Conservation (phyloP, 2,888 invertebrate genomes). For the Spodoptera littoralis region DNA sequence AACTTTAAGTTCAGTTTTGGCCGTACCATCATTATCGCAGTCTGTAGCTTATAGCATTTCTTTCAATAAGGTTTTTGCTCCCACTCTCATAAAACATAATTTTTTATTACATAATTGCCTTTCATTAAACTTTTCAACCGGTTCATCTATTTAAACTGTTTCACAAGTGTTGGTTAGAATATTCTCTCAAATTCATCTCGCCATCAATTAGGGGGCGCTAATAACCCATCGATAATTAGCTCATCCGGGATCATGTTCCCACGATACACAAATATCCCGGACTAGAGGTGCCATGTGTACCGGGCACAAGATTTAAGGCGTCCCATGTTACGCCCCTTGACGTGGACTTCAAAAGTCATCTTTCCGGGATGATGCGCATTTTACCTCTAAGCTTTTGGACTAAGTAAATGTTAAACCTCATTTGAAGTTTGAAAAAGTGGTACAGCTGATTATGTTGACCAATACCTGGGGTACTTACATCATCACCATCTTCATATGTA, state of each 20-base stretch:
- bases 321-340: constrained; percentile 10
- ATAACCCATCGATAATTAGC: constrained; percentile 52
- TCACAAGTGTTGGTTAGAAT: constrained; percentile 30
- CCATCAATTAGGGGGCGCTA: constrained; percentile 37
- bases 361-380: constrained; percentile 5
- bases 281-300: constrained; percentile 32
- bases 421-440: not conserved
- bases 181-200: constrained; percentile 31
- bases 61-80: not conserved
- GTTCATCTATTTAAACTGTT: constrained; percentile 14
- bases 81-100: not conserved
- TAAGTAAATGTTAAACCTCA: not conserved
- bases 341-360: constrained; percentile 2
- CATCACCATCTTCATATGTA: too few relatives aligned
- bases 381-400: not conserved
- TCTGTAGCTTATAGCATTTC: too few relatives aligned
- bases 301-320: constrained; percentile 7
- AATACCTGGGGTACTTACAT: too few relatives aligned
- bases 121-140: constrained; percentile 9
- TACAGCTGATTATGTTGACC: too few relatives aligned
- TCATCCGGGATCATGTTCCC: constrained; percentile 49
- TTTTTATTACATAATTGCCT: constrained; percentile 1
- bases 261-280: constrained; percentile 41
- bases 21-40: too few relatives aligned
- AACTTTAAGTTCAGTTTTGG: too few relatives aligned